Base-by-base conservation (phyloP, 2,888 invertebrate genomes). In the Cephus spinipes region DNA sequence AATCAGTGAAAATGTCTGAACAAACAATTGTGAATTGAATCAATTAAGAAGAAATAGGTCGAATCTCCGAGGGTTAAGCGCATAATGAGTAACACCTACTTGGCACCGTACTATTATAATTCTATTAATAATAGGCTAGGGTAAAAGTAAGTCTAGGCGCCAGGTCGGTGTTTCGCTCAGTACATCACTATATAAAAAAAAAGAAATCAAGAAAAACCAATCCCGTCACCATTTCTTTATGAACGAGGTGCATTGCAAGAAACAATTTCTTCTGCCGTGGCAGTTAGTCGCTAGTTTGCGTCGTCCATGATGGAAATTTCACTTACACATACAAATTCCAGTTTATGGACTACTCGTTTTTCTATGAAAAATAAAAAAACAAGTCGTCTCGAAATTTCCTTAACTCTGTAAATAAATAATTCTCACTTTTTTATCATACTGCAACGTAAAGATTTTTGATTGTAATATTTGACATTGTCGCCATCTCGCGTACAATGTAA, bases 111-210 rank as follows among this genome's bases (percentile, higher is more conserved):
- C 80, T 83, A 86, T 83, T 81, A 86, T 83, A 81, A 85, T 85
- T 87, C 83, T 81, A 87, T 80, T 85, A 82, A 86, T 85, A 85
- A 82, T 87, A 85, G 85, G 76, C 77, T 84, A 82, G 81, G 75
- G 74, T 84, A 84, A 83, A 82, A 81, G 78, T 85, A 84, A 83
- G 78, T 79, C 78, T 79, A 79, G 79, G 81, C 80, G 80, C 75
- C 79, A 81, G 82, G 82, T 84, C 81, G 83, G 83, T 82, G 81
- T 84, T 87, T 81, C 75, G 79, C 80, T 79, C 77, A 69, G 32
- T 33, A 71, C 71, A 33, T 71, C 71, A 71, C 71, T 12, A 33
- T 12, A 12, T 71, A 6, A 71, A 15, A 30, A 71, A 31, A 33
- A 69, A 69, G 30, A 11, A 71, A 71, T 36, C 36, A 71, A 33